Percentiles rank a stretch among this genome's conserved stretches.
Conservation (phyloP, 2,113 vertebrate genomes). For the Python bivittatus region DNA sequence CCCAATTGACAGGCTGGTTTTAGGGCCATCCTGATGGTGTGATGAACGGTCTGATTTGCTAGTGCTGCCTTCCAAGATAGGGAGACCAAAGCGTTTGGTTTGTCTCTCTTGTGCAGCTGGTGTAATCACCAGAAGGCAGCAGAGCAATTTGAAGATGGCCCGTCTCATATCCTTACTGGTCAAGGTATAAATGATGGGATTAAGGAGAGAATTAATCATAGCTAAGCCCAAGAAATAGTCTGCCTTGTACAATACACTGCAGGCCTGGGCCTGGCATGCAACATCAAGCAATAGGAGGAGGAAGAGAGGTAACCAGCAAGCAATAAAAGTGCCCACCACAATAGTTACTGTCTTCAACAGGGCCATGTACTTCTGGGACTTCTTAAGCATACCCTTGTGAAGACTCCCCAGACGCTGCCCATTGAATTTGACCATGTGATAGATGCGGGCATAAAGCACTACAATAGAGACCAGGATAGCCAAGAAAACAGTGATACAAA, state of each 20-base stretch:
- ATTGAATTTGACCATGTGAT: conserved; percentile 84
- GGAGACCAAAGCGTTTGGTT: conserved; percentile 69
- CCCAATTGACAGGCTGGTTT: conserved; percentile 77
- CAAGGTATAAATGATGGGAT: conserved; percentile 91
- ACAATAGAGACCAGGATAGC: conserved; percentile 82
- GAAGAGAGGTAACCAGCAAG: conserved; percentile 89
- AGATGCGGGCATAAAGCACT: conserved; percentile 86
- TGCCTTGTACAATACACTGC: conserved; percentile 79
- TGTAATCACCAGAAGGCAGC: conserved; percentile 65
- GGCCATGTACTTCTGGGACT: conserved; percentile 81
- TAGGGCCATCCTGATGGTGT: conserved; percentile 75
- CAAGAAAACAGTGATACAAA: conserved; percentile 83
- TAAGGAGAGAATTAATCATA: conserved; percentile 88
- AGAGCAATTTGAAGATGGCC: conserved; percentile 82
- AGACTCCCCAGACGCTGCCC: conserved; percentile 68
- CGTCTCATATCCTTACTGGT: conserved; percentile 87
- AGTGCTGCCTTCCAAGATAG: conserved; percentile 81
- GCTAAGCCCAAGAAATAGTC: conserved; percentile 90
- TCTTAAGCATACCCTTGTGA: conserved; percentile 64
- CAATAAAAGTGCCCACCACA: conserved; percentile 87
- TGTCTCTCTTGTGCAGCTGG: conserved; percentile 22
- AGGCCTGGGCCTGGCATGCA: conserved; percentile 69
- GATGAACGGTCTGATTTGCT: conserved; percentile 77
- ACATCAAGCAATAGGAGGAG: conserved; percentile 85
- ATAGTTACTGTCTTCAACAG: conserved; percentile 87